Percentiles rank a stretch among this genome's conserved stretches.
Conservation (phyloP, 92 coral and sea anemone species). For the Phenganax marumi region DNA sequence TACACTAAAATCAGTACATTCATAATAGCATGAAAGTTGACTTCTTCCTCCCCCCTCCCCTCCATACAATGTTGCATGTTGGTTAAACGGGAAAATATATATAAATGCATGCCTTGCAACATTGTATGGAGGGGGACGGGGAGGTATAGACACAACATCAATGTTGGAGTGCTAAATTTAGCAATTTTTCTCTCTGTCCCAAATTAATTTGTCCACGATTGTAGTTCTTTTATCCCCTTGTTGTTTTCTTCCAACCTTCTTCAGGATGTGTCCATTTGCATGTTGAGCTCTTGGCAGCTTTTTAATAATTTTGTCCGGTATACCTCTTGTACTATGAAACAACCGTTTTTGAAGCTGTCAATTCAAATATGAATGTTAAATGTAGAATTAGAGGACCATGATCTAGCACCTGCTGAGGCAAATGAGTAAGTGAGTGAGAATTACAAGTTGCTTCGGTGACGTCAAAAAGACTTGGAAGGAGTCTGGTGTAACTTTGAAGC, state of each 20-base stretch:
- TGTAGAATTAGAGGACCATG: constrained; percentile 66
- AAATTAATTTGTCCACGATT: too few species aligned
- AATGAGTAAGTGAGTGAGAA: constrained; percentile 58
- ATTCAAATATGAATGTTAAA: constrained; percentile 64
- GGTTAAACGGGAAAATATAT: too few species aligned
- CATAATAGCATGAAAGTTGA: too few species aligned
- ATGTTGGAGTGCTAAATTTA: too few species aligned
- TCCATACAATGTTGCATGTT: too few species aligned
- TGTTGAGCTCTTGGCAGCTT: constrained; percentile 63
- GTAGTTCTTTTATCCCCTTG: constrained; percentile 47
- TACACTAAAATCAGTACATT: too few species aligned
- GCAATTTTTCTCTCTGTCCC: too few species aligned
- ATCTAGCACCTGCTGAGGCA: constrained; percentile 61
- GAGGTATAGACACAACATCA: too few species aligned
- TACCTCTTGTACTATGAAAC: constrained; percentile 68
- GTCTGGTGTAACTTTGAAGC: constrained; percentile 54
- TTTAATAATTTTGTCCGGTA: constrained; percentile 63
- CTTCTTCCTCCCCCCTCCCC: too few species aligned
- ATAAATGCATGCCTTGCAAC: too few species aligned
- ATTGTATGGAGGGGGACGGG: too few species aligned
- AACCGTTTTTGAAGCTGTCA: constrained; percentile 62
- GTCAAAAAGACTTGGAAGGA: constrained; percentile 53
- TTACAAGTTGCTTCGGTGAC: constrained; percentile 55
- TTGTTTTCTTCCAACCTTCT: constrained; percentile 46
- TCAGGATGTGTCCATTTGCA: constrained; percentile 33